Evolutionary conservation across 2,113 vertebrate species (phyloP).

Genomic region (Eretmochelys imbricata): DNA sequence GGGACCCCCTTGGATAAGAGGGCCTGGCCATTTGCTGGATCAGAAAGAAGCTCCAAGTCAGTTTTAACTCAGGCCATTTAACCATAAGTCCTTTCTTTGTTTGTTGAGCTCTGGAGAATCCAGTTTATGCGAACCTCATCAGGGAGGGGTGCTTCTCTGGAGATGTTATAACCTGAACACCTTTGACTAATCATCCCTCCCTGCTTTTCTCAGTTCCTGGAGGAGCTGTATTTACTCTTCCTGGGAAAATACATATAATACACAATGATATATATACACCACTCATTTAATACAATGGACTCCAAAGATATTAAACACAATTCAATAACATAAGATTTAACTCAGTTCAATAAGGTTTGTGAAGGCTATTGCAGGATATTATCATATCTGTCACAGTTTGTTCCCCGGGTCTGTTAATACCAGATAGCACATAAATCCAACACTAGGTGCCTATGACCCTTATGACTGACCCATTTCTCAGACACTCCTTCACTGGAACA

Average conservation of each 20-base stretch:
- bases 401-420: neutral
- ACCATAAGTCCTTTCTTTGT: neutral
- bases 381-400: neutral
- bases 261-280: neutral
- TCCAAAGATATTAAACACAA: neutral
- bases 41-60: neutral
- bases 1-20: neutral
- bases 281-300: neutral
- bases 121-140: neutral
- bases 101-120: neutral
- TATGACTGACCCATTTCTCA: accelerated
- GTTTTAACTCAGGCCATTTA: neutral
- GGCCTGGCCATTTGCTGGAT: neutral
- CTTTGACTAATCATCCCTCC: neutral
- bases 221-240: neutral
- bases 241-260: neutral
- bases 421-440: neutral
- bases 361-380: too few relatives aligned
- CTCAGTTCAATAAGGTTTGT: neutral
- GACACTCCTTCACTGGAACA: accelerated
- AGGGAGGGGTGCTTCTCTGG: neutral
- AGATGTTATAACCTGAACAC: neutral
- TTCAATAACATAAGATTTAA: neutral
- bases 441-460: accelerated
- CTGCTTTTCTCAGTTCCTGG: neutral